Conservation (phyloP, 1,140 invertebrate genomes). For the Megalonaias nervosa region DNA sequence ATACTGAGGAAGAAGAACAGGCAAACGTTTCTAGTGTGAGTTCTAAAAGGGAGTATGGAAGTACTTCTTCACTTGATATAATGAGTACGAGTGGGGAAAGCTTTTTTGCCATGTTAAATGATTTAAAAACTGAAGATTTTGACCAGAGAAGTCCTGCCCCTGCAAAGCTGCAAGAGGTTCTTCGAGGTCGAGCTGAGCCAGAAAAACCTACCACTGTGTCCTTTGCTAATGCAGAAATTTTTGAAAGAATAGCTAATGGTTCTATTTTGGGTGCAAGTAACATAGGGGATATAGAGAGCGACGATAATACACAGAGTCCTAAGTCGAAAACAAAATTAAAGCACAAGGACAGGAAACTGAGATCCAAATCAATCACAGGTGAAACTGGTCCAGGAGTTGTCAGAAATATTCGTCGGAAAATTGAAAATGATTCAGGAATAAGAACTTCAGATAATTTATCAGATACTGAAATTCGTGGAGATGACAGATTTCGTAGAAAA, state of each 20-base stretch:
- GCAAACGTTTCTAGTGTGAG: constrained; percentile 36
- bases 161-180: constrained; percentile 75
- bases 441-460: constrained; percentile 49
- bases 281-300: constrained; percentile 49
- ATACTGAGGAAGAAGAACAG: constrained; percentile 45
- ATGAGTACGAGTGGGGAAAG: constrained; percentile 77
- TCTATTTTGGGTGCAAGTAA: constrained; percentile 51
- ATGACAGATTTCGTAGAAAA: constrained; percentile 75
- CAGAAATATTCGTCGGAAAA: constrained; percentile 67
- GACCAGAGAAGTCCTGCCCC: constrained; percentile 79
- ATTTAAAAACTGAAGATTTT: constrained; percentile 75
- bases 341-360: constrained; percentile 64
- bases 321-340: constrained; percentile 76
- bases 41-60: constrained; percentile 75
- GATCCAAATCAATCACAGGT: constrained; percentile 66
- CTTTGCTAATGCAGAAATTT: constrained; percentile 14
- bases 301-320: constrained; percentile 76
- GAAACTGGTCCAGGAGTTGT: constrained; percentile 66
- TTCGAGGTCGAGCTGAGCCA: constrained; percentile 70
- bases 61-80: constrained; percentile 80
- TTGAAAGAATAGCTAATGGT: constrained; percentile 65
- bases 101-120: constrained; percentile 86
- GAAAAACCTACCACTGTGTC: constrained; percentile 19
- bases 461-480: constrained; percentile 59
- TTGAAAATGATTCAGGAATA: constrained; percentile 51